Evolutionary conservation across 2,888 invertebrate species (phyloP).

Genomic region (Miltochrista miniata): DNA sequence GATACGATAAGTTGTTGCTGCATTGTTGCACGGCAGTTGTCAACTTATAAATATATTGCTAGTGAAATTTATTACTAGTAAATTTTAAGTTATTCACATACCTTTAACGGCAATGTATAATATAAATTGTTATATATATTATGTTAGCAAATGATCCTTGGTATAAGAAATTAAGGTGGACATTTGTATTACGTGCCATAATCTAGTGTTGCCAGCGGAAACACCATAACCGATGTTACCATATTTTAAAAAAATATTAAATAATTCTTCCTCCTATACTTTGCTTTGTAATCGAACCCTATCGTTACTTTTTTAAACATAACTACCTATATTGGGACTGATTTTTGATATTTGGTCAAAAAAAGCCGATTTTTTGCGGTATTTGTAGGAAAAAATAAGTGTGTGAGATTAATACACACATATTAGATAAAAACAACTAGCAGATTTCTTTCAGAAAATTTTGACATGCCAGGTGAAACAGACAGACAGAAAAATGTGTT

Average conservation of each 20-base stretch:
- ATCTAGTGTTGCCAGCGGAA: conserved; percentile 75
- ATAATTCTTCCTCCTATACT: conserved; percentile 70
- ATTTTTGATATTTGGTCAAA: too few species aligned
- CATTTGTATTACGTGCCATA: conserved; percentile 77
- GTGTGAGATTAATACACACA: too few species aligned
- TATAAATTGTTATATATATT: conserved; percentile 40
- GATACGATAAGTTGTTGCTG: conserved; percentile 20
- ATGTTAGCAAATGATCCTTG: conserved; percentile 70
- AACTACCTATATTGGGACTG: conserved; percentile 61
- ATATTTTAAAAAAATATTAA: conserved; percentile 58
- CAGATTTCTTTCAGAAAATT: too few species aligned
- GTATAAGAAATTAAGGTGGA: conserved; percentile 71
- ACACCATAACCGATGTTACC: conserved; percentile 80
- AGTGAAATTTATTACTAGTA: neutral
- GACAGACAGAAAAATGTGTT: too few species aligned
- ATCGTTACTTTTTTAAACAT: conserved; percentile 70
- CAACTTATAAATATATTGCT: neutral
- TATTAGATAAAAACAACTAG: too few species aligned
- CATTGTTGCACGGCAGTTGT: conserved; percentile 20
- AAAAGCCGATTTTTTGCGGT: too few species aligned
- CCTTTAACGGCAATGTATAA: conserved; percentile 24
- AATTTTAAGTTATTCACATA: conserved; percentile 7
- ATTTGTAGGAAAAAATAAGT: too few species aligned
- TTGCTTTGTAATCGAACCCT: conserved; percentile 71
- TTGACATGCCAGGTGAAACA: too few species aligned